These are phyloP conservation scores for Odontocerum albicorne DNA, from an alignment of 2,888 invertebrate species.

Conservation along the genomic window DNA sequence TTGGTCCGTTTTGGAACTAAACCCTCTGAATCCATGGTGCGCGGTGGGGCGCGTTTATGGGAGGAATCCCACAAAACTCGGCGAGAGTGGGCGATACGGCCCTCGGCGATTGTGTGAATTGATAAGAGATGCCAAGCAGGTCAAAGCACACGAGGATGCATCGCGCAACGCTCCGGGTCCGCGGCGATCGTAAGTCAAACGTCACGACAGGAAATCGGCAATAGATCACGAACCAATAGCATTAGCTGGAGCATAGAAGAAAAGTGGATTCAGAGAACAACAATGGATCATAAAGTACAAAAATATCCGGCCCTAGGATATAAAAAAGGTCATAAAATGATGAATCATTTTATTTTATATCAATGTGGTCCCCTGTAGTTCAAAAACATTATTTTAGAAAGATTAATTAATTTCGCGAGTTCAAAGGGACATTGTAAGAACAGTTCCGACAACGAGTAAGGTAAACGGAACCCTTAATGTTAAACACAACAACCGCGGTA, in stretches of 20 bases:
- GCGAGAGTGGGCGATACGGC: slow-evolving; percentile 3
- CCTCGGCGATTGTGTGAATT: slow-evolving; percentile 12
- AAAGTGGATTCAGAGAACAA: slow-evolving; percentile 12
- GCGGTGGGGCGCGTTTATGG: neutral
- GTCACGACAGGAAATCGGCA: neutral
- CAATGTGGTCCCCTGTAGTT: no score
- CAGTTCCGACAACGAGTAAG: no score
- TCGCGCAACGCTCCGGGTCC: slow-evolving; percentile 3
- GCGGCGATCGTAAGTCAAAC: slow-evolving; percentile 1
- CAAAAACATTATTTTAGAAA: no score
- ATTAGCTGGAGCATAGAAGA: slow-evolving; percentile 11
- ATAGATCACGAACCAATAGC: slow-evolving; percentile 2
- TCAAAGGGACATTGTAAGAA: no score
- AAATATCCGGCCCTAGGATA: no score
- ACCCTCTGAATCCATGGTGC: neutral
- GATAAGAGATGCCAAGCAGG: slow-evolving; percentile 7
- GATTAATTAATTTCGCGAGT: no score
- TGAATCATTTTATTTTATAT: no score
- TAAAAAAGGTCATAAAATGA: no score
- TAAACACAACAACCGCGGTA: no score
- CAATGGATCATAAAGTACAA: slow-evolving; percentile 15
- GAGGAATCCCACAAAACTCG: slow-evolving; percentile 3
- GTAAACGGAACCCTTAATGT: no score
- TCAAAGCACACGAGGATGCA: no score
- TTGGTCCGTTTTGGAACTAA: neutral